Conservation (phyloP, 2,888 invertebrate species). For the Pyralis farinalis region DNA sequence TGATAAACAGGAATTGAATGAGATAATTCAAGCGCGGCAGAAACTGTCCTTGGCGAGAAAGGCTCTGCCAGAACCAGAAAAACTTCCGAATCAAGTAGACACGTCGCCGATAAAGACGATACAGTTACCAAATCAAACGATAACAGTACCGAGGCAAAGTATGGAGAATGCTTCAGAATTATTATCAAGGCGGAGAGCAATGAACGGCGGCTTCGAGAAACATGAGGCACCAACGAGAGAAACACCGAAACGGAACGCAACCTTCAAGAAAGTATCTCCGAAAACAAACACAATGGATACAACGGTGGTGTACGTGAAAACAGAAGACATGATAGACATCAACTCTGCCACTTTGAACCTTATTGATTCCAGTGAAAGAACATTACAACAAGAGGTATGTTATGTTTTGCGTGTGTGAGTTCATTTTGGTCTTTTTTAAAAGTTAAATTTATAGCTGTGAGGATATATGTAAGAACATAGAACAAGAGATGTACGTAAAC, state of each 20-base stretch:
- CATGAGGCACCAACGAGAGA: conserved; percentile 52
- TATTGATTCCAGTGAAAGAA: conserved; percentile 50
- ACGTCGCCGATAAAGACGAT: conserved; percentile 57
- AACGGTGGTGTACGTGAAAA: conserved; percentile 59
- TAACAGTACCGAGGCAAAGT: conserved; percentile 62
- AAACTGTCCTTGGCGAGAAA: conserved; percentile 66
- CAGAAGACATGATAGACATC: conserved; percentile 63
- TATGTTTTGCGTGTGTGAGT: background rate
- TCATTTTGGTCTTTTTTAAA: conserved; percentile 1
- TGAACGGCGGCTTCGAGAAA: conserved; percentile 47
- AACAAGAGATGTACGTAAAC: too few species aligned
- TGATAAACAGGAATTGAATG: conserved; percentile 70
- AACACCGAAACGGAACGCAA: conserved; percentile 58
- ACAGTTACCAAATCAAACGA: conserved; percentile 66
- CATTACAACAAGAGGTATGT: conserved; percentile 47
- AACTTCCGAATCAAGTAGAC: conserved; percentile 44
- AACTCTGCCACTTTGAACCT: conserved; percentile 69
- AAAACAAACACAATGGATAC: conserved; percentile 51
- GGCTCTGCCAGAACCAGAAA: conserved; percentile 60
- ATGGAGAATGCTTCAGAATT: conserved; percentile 70
- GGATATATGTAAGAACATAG: too few species aligned
- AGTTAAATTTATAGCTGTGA: too few species aligned
- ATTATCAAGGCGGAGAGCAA: conserved; percentile 55
- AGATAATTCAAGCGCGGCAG: conserved; percentile 70
- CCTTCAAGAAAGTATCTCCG: conserved; percentile 61